These are phyloP conservation scores for Lordiphosa clarofinis DNA, from an alignment of 1,140 invertebrate genomes.

Conservation along the genomic window DNA sequence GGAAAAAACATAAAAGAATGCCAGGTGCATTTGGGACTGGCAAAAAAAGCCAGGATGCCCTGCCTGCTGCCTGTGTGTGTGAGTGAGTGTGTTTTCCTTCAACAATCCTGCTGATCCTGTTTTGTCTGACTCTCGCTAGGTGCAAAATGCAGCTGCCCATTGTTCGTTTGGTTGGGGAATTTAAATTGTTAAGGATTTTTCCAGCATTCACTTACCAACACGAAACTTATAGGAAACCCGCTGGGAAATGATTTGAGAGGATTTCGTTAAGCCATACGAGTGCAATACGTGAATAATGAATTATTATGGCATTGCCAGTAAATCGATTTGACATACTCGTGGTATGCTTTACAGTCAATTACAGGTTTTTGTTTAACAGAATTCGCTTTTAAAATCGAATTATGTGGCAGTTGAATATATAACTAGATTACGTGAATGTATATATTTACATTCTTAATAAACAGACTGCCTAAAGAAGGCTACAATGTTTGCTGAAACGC, in stretches of 20 bases:
- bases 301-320: slow-evolving; percentile 6
- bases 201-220: not conserved
- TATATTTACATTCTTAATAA: too few species aligned
- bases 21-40: slow-evolving; percentile 58
- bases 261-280: slow-evolving; percentile 28
- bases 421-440: too few species aligned
- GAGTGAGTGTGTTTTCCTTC: slow-evolving; percentile 54
- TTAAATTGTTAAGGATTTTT: slow-evolving; percentile 6
- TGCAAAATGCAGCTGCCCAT: slow-evolving; percentile 48
- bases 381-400: too few species aligned
- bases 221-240: slow-evolving; percentile 10
- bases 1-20: slow-evolving; percentile 37
- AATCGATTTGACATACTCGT: slow-evolving; percentile 4
- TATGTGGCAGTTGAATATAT: too few species aligned
- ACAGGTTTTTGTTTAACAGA: too few species aligned
- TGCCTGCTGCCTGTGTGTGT: slow-evolving; percentile 34
- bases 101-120: slow-evolving; percentile 50
- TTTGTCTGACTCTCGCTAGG: slow-evolving; percentile 35
- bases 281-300: slow-evolving; percentile 32
- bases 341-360: too few species aligned
- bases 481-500: too few species aligned
- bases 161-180: slow-evolving; percentile 2
- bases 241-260: slow-evolving; percentile 32
- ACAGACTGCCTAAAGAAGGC: too few species aligned
- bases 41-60: slow-evolving; percentile 43